Evolutionary conservation across 1,140 invertebrate species (phyloP).

Genomic region (Brachionus manjavacas): DNA sequence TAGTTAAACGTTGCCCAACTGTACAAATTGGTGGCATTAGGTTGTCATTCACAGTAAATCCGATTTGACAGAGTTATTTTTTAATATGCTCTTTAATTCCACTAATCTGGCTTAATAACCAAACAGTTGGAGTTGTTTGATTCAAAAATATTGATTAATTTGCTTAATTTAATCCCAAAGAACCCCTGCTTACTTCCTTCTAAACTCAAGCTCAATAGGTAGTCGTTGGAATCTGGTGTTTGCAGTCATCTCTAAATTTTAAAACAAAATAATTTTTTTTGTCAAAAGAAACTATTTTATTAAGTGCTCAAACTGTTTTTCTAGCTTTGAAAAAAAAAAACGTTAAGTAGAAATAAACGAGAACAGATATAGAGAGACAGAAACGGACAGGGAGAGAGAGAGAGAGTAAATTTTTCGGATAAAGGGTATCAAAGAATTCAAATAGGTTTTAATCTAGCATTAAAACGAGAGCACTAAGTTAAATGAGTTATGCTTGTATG

Average conservation of each 20-base stretch:
- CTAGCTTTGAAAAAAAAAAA: neutral
- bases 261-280: neutral
- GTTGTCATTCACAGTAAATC: neutral
- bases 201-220: neutral
- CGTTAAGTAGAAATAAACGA: neutral
- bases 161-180: neutral
- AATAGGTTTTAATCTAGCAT: constrained; percentile 3
- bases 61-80: neutral
- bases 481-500: constrained; percentile 1
- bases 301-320: neutral
- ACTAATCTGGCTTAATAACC: neutral
- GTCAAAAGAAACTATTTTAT: neutral
- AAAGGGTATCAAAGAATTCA: neutral
- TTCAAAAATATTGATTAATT: neutral
- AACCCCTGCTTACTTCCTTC: neutral
- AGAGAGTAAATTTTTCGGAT: neutral
- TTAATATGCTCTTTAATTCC: neutral
- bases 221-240: neutral
- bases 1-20: neutral
- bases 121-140: neutral
- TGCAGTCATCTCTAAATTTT: neutral
- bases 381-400: neutral
- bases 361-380: neutral
- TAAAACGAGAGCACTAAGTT: constrained; percentile 20
- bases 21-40: neutral